Base-by-base conservation (phyloP, 2,888 invertebrate species). In the Acronicta aceris region DNA sequence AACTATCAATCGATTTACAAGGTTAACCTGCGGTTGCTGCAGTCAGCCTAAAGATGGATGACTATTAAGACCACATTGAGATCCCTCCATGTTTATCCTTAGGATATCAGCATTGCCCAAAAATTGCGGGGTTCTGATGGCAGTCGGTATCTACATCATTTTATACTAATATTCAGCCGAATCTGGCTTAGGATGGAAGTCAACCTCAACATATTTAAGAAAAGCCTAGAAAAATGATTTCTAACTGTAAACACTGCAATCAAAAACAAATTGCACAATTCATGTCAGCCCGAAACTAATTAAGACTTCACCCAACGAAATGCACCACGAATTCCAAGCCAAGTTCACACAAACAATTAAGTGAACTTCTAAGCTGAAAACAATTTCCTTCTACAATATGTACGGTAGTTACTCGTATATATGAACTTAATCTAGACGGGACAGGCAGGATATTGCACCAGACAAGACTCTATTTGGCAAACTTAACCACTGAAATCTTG, bases 271-370 rank as follows among this genome's bases (percentile, higher is more conserved):
- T 57, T 46, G 56, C 52, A 43, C 56, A 55, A 50, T n/a, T 21
- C 55, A 59, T 50, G 62, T 17, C 51, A 45, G 57, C 56, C 40
- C 30, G 15, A 43, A 70, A 74, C 56, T 74, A 74, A 76, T 74
- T 76, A 74, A 70, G 59, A 65, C 65, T 65, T 65, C 57, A 74
- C 60, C 30, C 60, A 57, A 53, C 59, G 46, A 65, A 71, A 67
- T 75, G 61, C 67, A 62, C 53, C 38, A 50, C 54, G 46, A 66
- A 61, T 59, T 48, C 38, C 43, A 33, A 74, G 64, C 55, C 54
- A 74, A 71, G 71, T 74, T 74, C 70, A 74, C 45, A 27, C 56
- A 65, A 75, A 76, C 68, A 76, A 77, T 77, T 68, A 76, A 78
- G 45, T 76, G 65, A 60, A 71, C 59, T 65, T 64, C 68, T 66